Conservation (phyloP, 2,888 invertebrate genomes). For the Hemistola chrysoprasaria region DNA sequence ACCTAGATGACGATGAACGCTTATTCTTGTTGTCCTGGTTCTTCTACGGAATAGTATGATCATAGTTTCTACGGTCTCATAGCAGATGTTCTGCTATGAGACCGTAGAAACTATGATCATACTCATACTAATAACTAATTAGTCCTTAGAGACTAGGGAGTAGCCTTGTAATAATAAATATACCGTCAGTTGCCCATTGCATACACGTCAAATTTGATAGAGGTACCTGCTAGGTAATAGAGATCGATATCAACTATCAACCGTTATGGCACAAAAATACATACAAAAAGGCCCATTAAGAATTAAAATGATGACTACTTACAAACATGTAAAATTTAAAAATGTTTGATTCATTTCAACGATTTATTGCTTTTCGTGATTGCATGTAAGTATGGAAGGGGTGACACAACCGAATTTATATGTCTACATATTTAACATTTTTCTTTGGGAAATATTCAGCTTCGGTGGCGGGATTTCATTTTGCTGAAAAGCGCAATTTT, state of each 20-base stretch:
- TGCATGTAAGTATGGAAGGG: constrained; percentile 54
- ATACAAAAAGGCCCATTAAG: constrained; percentile 9
- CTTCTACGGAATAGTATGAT: no score
- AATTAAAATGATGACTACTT: constrained; percentile 27
- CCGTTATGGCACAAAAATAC: constrained; percentile 17
- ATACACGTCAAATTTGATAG: no score
- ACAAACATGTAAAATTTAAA: constrained; percentile 22
- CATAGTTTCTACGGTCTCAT: no score
- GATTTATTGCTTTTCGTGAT: constrained; percentile 51
- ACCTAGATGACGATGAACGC: no score
- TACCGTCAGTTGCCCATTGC: no score
- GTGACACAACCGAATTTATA: constrained; percentile 44
- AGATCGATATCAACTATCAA: constrained; percentile 1
- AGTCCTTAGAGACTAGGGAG: no score
- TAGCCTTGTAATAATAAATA: no score
- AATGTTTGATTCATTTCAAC: constrained; percentile 35
- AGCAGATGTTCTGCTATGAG: no score
- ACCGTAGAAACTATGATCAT: no score
- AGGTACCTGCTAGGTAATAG: neutral
- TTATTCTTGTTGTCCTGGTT: no score
- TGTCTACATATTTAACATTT: constrained; percentile 41
- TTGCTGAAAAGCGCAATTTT: constrained; percentile 78
- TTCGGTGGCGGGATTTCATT: constrained; percentile 67
- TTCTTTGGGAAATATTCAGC: constrained; percentile 62
- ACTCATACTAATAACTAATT: no score